Evolutionary conservation across 2,797 vertebrate genomes (phyloP).

Genomic region (Enoplosus armatus): DNA sequence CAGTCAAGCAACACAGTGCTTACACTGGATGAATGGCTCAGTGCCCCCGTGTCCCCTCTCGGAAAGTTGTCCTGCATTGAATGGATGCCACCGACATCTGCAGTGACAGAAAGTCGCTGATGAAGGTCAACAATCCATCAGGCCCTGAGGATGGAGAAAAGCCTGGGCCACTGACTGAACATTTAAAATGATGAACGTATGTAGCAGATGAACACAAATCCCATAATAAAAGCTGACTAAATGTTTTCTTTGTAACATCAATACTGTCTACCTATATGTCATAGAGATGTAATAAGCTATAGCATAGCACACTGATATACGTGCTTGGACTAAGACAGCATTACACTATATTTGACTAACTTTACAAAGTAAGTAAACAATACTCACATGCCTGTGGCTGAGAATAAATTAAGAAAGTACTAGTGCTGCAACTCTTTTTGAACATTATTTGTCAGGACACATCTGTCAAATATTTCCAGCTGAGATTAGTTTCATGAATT

Average conservation of each 20-base stretch:
- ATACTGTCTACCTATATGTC: constrained; percentile 14
- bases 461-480: constrained; percentile 40
- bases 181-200: constrained; percentile 62
- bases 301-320: background rate
- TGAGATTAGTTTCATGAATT: constrained; percentile 20
- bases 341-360: constrained; percentile 17
- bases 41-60: constrained; percentile 47
- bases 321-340: constrained; percentile 5
- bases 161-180: constrained; percentile 30
- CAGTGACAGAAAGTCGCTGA: constrained; percentile 76
- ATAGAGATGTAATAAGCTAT: constrained; percentile 8
- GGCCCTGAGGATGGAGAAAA: constrained; percentile 43
- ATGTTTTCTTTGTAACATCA: constrained; percentile 56
- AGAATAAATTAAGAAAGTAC: constrained; percentile 19
- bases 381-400: background rate
- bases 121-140: constrained; percentile 77
- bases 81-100: constrained; percentile 63
- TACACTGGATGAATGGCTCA: constrained; percentile 68
- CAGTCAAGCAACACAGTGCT: constrained; percentile 71
- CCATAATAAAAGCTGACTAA: constrained; percentile 46
- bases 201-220: constrained; percentile 61
- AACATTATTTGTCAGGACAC: constrained; percentile 1
- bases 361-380: constrained; percentile 22
- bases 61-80: constrained; percentile 52
- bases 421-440: constrained; percentile 5